Percentiles rank a stretch among this genome's conserved stretches.
Evolutionary conservation across 92 coral and sea anemone genomes (phyloP).

Genomic region (Bergia puertoricense): DNA sequence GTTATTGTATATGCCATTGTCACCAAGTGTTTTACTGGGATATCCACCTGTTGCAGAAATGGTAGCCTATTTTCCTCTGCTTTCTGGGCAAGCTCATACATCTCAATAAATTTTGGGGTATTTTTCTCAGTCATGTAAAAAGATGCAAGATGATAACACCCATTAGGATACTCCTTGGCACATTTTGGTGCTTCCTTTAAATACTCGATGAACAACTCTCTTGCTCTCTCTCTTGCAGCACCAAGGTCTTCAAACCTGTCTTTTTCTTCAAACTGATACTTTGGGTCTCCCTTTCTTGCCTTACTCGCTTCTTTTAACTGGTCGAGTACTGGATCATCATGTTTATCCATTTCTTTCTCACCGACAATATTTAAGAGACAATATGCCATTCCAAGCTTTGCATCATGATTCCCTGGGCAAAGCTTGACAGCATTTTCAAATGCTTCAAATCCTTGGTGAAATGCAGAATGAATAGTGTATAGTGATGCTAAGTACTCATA

Average conservation of each 20-base stretch:
- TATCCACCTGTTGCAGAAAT: slow-evolving; percentile 53
- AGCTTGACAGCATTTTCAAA: slow-evolving; percentile 59
- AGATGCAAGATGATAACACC: slow-evolving; percentile 64
- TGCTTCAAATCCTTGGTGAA: slow-evolving; percentile 63
- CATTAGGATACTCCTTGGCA: slow-evolving; percentile 72
- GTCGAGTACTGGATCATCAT: background rate
- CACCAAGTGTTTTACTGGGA: slow-evolving; percentile 34
- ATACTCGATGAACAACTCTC: slow-evolving; percentile 51
- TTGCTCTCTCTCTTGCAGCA: slow-evolving; percentile 38
- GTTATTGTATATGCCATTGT: slow-evolving; percentile 14
- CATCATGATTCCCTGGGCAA: slow-evolving; percentile 60
- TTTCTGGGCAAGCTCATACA: slow-evolving; percentile 69
- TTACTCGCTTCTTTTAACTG: background rate
- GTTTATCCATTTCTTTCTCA: background rate
- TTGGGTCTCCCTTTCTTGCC: background rate
- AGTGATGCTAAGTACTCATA: slow-evolving; percentile 47
- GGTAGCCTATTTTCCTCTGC: slow-evolving; percentile 75
- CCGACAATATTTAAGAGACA: background rate
- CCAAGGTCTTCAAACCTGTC: slow-evolving; percentile 23
- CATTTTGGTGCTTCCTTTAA: slow-evolving; percentile 70
- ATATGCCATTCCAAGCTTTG: slow-evolving; percentile 66
- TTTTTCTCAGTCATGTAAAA: slow-evolving; percentile 11
- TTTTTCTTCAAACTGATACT: background rate
- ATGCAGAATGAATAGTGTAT: slow-evolving; percentile 39
- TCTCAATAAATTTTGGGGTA: slow-evolving; percentile 33